Base-by-base conservation (phyloP, 1,140 invertebrate species). In the Colletes gigas region DNA sequence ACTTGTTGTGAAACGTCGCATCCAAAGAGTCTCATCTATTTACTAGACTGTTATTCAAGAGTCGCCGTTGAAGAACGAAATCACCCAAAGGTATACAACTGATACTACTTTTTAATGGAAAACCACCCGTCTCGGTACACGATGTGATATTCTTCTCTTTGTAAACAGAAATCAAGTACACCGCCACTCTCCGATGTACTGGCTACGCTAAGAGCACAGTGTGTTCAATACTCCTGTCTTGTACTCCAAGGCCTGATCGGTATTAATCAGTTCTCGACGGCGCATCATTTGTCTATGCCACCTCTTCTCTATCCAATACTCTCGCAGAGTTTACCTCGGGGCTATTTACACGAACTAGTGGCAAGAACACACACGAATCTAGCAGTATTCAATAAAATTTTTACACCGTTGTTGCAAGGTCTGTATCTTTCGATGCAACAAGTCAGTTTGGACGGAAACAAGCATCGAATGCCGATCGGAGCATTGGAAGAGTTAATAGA, bases 401-500 rank as follows among this genome's bases (percentile, higher is more conserved):
- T 97, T 88, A 94, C 93, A 0, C 96, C 97, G 30, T 85, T 98
- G 39, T 78, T 98, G 2, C 95, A 96, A 88, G 95, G 95, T 10
- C 89, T 97, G 10, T 96, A 95, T 86, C 91, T 95, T 21, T 94
- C 94, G 7, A 97, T 97, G 95, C 95, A 95, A 80, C 93, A 94
- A 7, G 94, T 95, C n/a, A 96, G 95, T 70, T 93, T 97, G 77
- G 95, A 96, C n/a, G 95, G 94, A 3, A 96, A 96, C 76, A 94
- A 95, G 44, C 96, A 96, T 88, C 94, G 95, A 68, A 94, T 95
- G 81, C 96, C 97, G 30, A 94, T 97, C 9, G 93, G 94, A 52
- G 93, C 93, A 50, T 82, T 98, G 44, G 94, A 94, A 74, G 96
- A 97, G 86, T 91, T 98, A 17, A 95, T 96, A 83, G 96, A 97